Evolutionary conservation across 2,888 invertebrate species (phyloP), one percentile per base, ranked within the genome.

Genomic region (Erebia palarica): DNA sequence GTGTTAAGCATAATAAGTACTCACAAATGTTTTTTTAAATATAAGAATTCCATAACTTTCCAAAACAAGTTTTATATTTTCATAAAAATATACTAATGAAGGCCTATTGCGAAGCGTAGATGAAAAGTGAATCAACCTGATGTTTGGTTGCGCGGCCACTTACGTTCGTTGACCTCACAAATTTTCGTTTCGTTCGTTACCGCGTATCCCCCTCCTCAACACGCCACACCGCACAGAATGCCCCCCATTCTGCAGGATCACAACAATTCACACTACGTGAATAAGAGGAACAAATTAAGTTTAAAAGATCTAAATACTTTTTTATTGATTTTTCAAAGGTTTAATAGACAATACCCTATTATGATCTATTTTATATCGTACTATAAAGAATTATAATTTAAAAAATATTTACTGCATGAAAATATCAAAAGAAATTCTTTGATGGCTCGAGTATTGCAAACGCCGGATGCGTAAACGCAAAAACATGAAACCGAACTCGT

Each of bases 61-160:
- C 77, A 84, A 85, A 85, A 83, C 83, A 80, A 84, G 84, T 88
- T 89, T 84, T 81, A 83, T 82, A 83, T 82, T 81, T 74, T 79
- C 78, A 57, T 75, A 60, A 44, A 69, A 70, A 69, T 71, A 65
- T 9, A 9, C 16, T 65, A 65, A 63, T 68, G 51, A 70, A 84
- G 79, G 82, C 81, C 82, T 83, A 86, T 84, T 83, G 84, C 87
- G 82, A 82, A 88, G 88, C 83, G 90, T 86, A 85, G 89, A 92
- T 91, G 92, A 93, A 93, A 93, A 93, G 92, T 93, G 92, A 93
- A 92, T 92, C 92, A 92, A 91, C 88, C 87, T 91, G 90, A 87
- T 85, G 87, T 87, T 89, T 87, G 81, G 85, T 85, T 84, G 87
- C 83, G 90, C 91, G 92, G 93, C 91, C 90, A 91, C 87, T 88